A percentile compares a stretch with the other conserved stretches of the same genome.
Conservation (phyloP, 2,888 invertebrate species). For the Acleris cristana region DNA sequence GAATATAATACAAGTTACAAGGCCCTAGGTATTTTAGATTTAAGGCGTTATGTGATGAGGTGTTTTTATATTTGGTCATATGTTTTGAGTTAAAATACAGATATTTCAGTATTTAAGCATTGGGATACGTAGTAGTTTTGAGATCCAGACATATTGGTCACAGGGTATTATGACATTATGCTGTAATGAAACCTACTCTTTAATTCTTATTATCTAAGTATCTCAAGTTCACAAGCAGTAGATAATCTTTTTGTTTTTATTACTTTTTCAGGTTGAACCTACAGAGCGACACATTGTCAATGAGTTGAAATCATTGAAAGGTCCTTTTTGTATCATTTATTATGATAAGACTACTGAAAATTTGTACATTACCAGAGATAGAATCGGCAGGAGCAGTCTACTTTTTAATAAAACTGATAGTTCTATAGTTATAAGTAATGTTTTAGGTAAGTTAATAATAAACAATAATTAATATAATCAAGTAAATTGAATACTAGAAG, state of each 20-base stretch:
- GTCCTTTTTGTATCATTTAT: constrained; percentile 94
- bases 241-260: not conserved
- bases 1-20: too few species aligned
- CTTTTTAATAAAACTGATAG: constrained; percentile 82
- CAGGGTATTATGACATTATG: too few species aligned
- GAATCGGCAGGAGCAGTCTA: constrained; percentile 93
- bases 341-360: constrained; percentile 83
- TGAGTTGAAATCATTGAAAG: constrained; percentile 86
- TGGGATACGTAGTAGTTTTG: too few species aligned
- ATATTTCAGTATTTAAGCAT: too few species aligned
- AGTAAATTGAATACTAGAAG: constrained; percentile 29
- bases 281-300: constrained; percentile 60
- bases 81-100: too few species aligned
- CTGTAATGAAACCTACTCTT: too few species aligned
- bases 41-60: too few species aligned
- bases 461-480: not conserved
- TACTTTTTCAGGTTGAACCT: constrained; percentile 46
- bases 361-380: constrained; percentile 93
- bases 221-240: too few species aligned
- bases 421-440: constrained; percentile 79
- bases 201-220: too few species aligned
- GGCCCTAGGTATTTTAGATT: too few species aligned
- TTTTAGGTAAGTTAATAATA: constrained; percentile 66
- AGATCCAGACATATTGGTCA: too few species aligned
- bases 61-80: too few species aligned